Evolutionary conservation across 1,140 invertebrate species (phyloP).

Genomic region (Zaprionus nigranus): DNA sequence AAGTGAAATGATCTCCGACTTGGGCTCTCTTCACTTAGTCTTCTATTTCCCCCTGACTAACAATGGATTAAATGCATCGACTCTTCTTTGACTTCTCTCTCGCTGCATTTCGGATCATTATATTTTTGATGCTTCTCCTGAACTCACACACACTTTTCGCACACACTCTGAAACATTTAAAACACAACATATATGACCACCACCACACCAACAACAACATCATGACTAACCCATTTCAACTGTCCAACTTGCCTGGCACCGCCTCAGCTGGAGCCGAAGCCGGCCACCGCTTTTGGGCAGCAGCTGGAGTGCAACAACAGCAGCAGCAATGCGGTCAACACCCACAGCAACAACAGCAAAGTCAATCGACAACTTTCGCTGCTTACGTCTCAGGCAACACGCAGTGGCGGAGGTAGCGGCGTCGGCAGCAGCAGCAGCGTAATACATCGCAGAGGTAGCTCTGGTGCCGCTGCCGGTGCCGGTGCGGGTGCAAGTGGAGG

Average conservation of each 20-base stretch:
- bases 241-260: not conserved
- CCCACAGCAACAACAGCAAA: conserved; percentile 71
- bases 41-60: conserved; percentile 36
- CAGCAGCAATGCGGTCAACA: conserved; percentile 54
- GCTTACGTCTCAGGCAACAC: conserved; percentile 67
- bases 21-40: not conserved
- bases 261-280: conserved; percentile 66
- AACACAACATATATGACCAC: conserved; percentile 16
- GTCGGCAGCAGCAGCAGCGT: not conserved
- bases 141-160: conserved; percentile 15
- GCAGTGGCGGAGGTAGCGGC: conserved; percentile 26
- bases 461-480: conserved; percentile 32
- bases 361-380: conserved; percentile 77
- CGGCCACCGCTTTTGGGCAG: conserved; percentile 76
- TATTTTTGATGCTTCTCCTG: not conserved
- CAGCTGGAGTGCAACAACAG: conserved; percentile 80
- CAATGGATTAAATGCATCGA: conserved; percentile 26
- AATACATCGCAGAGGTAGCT: conserved; percentile 49
- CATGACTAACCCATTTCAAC: conserved; percentile 23
- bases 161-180: conserved; percentile 29
- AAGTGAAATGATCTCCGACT: conserved; percentile 52
- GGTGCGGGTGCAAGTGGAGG: conserved; percentile 25
- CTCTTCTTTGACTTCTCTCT: conserved; percentile 47
- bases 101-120: conserved; percentile 38
- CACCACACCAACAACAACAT: conserved; percentile 22